These are phyloP conservation scores for Ruditapes philippinarum DNA, from an alignment of 1,140 invertebrate genomes.

Conservation along the genomic window DNA sequence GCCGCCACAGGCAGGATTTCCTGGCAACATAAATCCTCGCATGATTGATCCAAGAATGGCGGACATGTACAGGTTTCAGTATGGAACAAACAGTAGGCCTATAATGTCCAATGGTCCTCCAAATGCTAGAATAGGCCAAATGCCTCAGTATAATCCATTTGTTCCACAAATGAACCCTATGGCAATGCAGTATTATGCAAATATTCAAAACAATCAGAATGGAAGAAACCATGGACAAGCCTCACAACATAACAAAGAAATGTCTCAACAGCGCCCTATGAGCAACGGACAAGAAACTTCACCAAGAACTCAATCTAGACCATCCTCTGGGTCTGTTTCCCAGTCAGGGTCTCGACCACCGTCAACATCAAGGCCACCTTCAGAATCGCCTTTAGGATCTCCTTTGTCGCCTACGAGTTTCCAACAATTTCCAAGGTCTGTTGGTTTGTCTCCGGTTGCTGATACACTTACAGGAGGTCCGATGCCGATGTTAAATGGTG, in stretches of 20 bases:
- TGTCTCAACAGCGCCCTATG: background rate
- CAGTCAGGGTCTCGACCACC: constrained; percentile 28
- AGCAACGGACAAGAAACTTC: constrained; percentile 23
- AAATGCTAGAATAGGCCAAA: constrained; percentile 21
- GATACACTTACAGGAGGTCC: background rate
- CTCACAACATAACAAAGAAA: background rate
- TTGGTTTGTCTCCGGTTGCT: background rate
- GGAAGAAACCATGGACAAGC: background rate
- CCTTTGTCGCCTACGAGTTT: background rate
- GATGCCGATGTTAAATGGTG: background rate
- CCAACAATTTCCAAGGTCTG: background rate
- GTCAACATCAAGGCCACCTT: constrained; percentile 45
- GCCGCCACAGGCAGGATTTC: background rate
- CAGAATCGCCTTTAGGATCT: constrained; percentile 50
- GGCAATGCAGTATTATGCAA: constrained; percentile 27
- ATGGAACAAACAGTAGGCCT: background rate
- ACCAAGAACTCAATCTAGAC: constrained; percentile 37
- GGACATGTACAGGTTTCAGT: constrained; percentile 30
- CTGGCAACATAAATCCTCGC: background rate
- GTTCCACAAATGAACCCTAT: constrained; percentile 34
- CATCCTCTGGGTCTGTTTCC: background rate
- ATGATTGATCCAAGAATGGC: constrained; percentile 35
- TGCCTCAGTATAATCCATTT: background rate
- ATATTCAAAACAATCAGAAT: constrained; percentile 22
- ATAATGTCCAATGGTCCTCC: constrained; percentile 38